phyloP scores from a whole-genome alignment of 2,113 vertebrate genomes.

The Percina caprodes region DNA sequence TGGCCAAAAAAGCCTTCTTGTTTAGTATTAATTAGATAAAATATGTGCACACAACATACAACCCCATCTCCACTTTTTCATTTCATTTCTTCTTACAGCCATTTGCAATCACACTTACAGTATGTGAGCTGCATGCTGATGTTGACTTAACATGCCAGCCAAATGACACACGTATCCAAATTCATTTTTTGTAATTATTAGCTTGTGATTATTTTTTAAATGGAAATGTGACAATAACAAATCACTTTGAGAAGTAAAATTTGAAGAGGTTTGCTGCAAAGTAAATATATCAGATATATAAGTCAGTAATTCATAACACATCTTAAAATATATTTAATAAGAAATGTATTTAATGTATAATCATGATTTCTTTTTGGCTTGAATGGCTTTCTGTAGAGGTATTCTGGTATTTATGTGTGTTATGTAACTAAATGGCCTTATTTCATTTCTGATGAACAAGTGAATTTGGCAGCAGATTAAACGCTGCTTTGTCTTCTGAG shows the following conservation, averaged over 20 bases:
- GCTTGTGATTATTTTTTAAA: neutral
- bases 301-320: conserved; percentile 15
- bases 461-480: conserved; percentile 48
- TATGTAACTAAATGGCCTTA: conserved; percentile 38
- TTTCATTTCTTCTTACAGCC: conserved; percentile 3
- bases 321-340: conserved; percentile 23
- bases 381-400: conserved; percentile 67
- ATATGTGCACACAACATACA: conserved; percentile 21
- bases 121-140: conserved; percentile 36
- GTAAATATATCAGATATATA: conserved; percentile 16
- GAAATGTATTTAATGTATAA: conserved; percentile 22
- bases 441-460: conserved; percentile 42
- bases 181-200: conserved; percentile 10
- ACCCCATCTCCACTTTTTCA: neutral
- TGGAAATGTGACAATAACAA: neutral
- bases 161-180: neutral
- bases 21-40: conserved; percentile 8
- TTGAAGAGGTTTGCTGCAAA: conserved; percentile 20
- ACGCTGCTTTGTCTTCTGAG: conserved; percentile 46
- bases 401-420: conserved; percentile 57
- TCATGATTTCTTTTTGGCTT: conserved; percentile 45
- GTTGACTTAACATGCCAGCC: conserved; percentile 13
- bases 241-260: conserved; percentile 23
- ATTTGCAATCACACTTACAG: conserved; percentile 15
- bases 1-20: neutral